These are phyloP conservation scores for Carassius carassius DNA, from an alignment of 2,113 vertebrate genomes.

Conservation along the genomic window DNA sequence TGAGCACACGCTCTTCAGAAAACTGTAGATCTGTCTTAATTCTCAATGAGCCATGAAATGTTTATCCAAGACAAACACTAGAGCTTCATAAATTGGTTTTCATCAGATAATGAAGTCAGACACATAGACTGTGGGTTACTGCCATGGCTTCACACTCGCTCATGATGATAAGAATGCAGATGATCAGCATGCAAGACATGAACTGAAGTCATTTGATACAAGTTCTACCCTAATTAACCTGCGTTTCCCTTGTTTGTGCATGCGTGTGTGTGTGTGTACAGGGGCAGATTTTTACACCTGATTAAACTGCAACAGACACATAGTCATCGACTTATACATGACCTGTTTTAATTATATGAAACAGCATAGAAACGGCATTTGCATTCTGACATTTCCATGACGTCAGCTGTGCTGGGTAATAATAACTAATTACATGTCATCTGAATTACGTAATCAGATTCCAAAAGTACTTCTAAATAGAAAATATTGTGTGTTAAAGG, in stretches of 20 bases:
- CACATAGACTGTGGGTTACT: slow-evolving; percentile 33
- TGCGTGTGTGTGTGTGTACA: slow-evolving; percentile 32
- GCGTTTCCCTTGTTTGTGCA: slow-evolving; percentile 4
- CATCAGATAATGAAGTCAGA: slow-evolving; percentile 45
- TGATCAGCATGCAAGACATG: slow-evolving; percentile 32
- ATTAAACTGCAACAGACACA: slow-evolving; percentile 26
- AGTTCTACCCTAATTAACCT: slow-evolving; percentile 35
- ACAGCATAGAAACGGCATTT: background rate
- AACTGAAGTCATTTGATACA: slow-evolving; percentile 35
- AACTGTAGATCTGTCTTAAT: slow-evolving; percentile 18
- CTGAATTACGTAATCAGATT: background rate
- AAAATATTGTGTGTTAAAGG: background rate
- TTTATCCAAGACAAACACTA: slow-evolving; percentile 42
- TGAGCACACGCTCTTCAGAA: slow-evolving; percentile 2
- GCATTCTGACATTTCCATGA: background rate
- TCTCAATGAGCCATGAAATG: slow-evolving; percentile 37
- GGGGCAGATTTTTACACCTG: background rate
- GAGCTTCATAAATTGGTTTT: slow-evolving; percentile 37
- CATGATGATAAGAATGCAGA: slow-evolving; percentile 6
- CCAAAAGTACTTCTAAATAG: background rate
- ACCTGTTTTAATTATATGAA: background rate
- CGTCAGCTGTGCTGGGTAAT: background rate
- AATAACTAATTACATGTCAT: background rate
- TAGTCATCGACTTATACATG: background rate
- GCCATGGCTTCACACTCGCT: background rate